Percentiles rank a stretch among this genome's conserved stretches.
Evolutionary conservation across 2,113 vertebrate genomes (phyloP).

Genomic region (Athene noctua): DNA sequence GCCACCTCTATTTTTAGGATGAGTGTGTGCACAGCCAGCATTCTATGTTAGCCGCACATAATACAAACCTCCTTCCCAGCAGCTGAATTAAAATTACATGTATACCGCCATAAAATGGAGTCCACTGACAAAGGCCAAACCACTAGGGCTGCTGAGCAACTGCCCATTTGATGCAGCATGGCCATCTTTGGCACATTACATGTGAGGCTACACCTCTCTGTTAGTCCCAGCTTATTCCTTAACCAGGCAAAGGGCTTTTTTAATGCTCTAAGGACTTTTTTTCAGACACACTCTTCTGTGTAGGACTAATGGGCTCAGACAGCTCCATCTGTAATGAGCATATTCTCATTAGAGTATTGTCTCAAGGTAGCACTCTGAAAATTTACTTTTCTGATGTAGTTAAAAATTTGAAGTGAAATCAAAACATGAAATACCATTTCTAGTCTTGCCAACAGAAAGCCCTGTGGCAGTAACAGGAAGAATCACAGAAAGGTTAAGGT

Average conservation of each 20-base stretch:
- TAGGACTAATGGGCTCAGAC: constrained; percentile 12
- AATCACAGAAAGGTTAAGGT: not conserved
- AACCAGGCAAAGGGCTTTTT: not conserved
- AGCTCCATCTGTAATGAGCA: constrained; percentile 18
- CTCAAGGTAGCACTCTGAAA: not conserved
- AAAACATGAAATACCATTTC: not conserved
- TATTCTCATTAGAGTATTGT: constrained; percentile 11
- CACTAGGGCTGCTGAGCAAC: not conserved
- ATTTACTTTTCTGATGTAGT: not conserved
- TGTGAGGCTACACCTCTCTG: not conserved
- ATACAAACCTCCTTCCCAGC: not conserved
- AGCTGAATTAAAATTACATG: not conserved
- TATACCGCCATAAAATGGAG: not conserved
- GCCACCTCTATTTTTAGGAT: not conserved
- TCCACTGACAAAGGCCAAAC: not conserved
- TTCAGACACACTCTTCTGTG: not conserved
- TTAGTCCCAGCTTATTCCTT: not conserved
- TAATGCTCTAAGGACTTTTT: not conserved
- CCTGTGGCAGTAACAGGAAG: not conserved
- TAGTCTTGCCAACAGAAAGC: not conserved
- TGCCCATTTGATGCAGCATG: not conserved
- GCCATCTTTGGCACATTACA: not conserved
- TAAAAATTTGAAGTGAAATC: not conserved
- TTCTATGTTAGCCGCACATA: not conserved
- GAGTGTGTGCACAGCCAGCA: not conserved